Conservation (phyloP, 2,113 vertebrate species). For the Fukomys damarensis region DNA sequence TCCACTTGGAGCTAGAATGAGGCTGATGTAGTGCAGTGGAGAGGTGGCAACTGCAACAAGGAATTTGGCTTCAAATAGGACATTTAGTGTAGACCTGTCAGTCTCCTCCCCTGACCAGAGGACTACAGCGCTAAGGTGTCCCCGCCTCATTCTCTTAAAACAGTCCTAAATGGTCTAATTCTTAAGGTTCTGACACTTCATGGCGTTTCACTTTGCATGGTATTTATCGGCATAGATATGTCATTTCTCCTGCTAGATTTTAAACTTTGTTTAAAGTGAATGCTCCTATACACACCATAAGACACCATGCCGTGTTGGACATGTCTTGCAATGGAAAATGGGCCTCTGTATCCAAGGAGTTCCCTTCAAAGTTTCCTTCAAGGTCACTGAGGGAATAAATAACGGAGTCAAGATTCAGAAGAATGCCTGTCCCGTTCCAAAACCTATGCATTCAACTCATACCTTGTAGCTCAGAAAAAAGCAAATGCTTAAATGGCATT, state of each 20-base stretch:
- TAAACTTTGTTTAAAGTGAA: not conserved
- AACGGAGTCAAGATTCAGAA: not conserved
- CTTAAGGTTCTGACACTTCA: not conserved
- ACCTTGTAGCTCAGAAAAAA: not conserved
- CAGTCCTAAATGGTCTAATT: not conserved
- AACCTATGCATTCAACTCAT: not conserved
- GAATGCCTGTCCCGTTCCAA: not conserved
- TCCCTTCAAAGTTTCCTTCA: not conserved
- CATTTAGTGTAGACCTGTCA: not conserved
- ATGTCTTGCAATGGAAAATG: not conserved
- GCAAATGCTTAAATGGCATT: not conserved
- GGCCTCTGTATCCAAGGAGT: not conserved
- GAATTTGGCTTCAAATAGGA: not conserved
- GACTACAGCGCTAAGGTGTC: not conserved
- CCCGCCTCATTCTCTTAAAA: not conserved
- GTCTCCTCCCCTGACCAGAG: not conserved
- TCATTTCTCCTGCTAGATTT: not conserved
- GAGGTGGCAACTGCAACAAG: not conserved
- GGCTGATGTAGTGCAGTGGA: not conserved
- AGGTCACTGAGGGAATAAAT: not conserved
- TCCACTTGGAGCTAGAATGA: no score
- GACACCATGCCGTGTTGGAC: not conserved
- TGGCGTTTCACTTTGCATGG: not conserved
- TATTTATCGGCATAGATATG: not conserved
- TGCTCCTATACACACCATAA: not conserved